phyloP scores from a whole-genome alignment of 2,113 vertebrate species.

The Danio rerio region GRCz12tu NC_133180.1:7220001-7220500 shows the following conservation, averaged over 20 bases:
- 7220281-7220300: neutral
- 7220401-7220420: neutral
- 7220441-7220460: neutral
- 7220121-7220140: slow-evolving; percentile 2
- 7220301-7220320: slow-evolving; percentile 12
- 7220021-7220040: neutral
- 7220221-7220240: neutral
- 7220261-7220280: neutral
- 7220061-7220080: neutral
- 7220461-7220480: slow-evolving; percentile 17
- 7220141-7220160: neutral
- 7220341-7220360: slow-evolving; percentile 1
- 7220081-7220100: no score
- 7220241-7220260: neutral
- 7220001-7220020: neutral
- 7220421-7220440: neutral
- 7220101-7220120: neutral
- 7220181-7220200: no score
- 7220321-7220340: neutral
- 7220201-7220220: neutral
- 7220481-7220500: slow-evolving; percentile 32
- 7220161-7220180: neutral
- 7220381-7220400: slow-evolving; percentile 2
- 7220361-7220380: slow-evolving; percentile 4
- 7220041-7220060: neutral